Evolutionary conservation across 2,888 invertebrate genomes (phyloP).

Genomic region (Eudemis profundana): DNA sequence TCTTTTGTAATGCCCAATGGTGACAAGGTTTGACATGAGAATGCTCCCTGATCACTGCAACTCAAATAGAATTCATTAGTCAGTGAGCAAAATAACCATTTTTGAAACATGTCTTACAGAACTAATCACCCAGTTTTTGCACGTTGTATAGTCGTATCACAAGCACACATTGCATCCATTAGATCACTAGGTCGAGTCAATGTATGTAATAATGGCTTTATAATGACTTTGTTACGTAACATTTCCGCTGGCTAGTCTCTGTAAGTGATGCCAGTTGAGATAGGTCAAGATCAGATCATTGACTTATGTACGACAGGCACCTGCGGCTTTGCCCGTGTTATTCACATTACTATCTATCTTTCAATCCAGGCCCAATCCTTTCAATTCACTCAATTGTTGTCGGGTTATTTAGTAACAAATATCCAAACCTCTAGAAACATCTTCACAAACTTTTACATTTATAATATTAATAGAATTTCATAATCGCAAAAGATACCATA

Average conservation of each 20-base stretch:
- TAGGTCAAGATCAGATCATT: slow-evolving; percentile 41
- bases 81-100: not conserved
- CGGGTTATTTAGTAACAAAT: too few species aligned
- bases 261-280: slow-evolving; percentile 33
- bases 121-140: slow-evolving; percentile 4
- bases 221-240: slow-evolving; percentile 39
- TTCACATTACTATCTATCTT: too few species aligned
- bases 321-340: too few species aligned
- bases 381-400: too few species aligned
- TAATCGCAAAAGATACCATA: too few species aligned
- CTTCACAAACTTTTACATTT: too few species aligned
- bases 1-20: slow-evolving; percentile 18
- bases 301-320: slow-evolving; percentile 18
- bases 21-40: not conserved
- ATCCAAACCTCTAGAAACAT: too few species aligned
- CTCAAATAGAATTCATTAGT: too few species aligned
- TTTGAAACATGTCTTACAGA: too few species aligned
- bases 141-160: slow-evolving; percentile 10
- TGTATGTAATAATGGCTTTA: slow-evolving; percentile 38
- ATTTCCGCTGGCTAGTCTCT: slow-evolving; percentile 23
- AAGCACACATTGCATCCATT: slow-evolving; percentile 28
- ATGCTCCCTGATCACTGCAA: slow-evolving; percentile 1
- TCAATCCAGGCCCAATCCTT: too few species aligned
- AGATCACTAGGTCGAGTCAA: slow-evolving; percentile 44
- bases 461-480: too few species aligned